phyloP scores from a whole-genome alignment of 2,113 vertebrate genomes.

The Pelecanus crispus region DNA sequence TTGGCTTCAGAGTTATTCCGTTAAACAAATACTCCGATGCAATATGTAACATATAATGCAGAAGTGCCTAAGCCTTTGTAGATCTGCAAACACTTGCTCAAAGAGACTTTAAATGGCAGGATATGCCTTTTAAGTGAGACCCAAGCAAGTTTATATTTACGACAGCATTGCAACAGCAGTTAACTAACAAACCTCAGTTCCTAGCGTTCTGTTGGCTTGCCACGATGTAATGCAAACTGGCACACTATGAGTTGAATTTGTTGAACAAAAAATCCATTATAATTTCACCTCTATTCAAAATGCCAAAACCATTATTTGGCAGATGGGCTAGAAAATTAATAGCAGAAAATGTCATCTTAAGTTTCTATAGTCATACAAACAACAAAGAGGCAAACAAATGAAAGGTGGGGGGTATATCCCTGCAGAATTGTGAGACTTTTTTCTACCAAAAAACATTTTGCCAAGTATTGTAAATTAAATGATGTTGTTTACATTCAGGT shows the following conservation, averaged over 20 bases:
- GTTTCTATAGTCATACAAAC: slow-evolving; percentile 52
- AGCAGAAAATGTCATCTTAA: slow-evolving; percentile 62
- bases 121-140: not conserved
- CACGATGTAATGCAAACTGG: not conserved
- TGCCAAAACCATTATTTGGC: slow-evolving; percentile 54
- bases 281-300: slow-evolving; percentile 63
- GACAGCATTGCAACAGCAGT: not conserved
- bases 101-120: not conserved
- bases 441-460: not conserved
- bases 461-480: slow-evolving; percentile 8
- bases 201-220: not conserved
- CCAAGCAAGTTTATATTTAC: not conserved
- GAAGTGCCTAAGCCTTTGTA: not conserved
- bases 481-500: not conserved
- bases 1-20: not conserved
- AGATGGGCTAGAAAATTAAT: slow-evolving; percentile 64
- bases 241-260: slow-evolving; percentile 24
- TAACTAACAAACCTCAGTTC: not conserved
- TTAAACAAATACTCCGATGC: not conserved
- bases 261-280: slow-evolving; percentile 48
- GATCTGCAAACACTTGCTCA: not conserved
- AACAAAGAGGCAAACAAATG: slow-evolving; percentile 54
- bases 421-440: not conserved
- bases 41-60: not conserved
- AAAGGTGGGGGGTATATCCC: not conserved